phyloP scores from a whole-genome alignment of 2,113 vertebrate genomes.

The Cheilinus undulatus region DNA sequence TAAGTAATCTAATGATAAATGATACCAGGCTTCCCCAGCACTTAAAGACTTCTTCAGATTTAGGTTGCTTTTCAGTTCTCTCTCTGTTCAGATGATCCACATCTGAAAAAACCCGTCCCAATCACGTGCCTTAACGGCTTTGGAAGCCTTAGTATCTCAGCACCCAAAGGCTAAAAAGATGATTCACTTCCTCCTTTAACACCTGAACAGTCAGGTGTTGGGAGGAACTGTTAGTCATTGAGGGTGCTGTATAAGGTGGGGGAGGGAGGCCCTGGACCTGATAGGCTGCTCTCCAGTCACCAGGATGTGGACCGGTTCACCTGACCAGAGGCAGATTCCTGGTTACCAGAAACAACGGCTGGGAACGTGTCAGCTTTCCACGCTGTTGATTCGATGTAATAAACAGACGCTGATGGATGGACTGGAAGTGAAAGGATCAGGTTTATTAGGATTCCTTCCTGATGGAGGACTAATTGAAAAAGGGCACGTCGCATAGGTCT shows the following conservation, averaged over 20 bases:
- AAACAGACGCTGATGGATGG: constrained; percentile 66
- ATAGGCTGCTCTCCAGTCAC: constrained; percentile 70
- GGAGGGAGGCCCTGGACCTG: too few relatives aligned
- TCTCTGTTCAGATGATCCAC: too few relatives aligned
- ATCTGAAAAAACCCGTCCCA: too few relatives aligned
- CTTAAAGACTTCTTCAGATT: too few relatives aligned
- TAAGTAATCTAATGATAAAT: too few relatives aligned
- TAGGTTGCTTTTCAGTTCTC: too few relatives aligned
- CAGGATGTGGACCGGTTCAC: constrained; percentile 56
- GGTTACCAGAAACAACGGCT: constrained; percentile 87
- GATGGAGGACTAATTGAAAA: constrained; percentile 76
- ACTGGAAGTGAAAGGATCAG: constrained; percentile 72
- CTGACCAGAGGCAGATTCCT: constrained; percentile 76
- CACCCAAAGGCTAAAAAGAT: constrained; percentile 24
- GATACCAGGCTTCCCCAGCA: too few relatives aligned
- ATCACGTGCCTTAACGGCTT: too few relatives aligned
- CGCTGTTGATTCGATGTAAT: constrained; percentile 54
- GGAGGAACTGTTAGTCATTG: constrained; percentile 15
- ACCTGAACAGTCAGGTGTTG: constrained; percentile 54
- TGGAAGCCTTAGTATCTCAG: neutral
- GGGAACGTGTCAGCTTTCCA: constrained; percentile 69
- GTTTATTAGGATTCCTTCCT: constrained; percentile 80
- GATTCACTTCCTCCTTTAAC: constrained; percentile 52
- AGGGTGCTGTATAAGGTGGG: neutral
- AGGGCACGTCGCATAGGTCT: constrained; percentile 50